Evolutionary conservation across 2,113 vertebrate species (phyloP).

Genomic region (Rhinogobius similis): DNA sequence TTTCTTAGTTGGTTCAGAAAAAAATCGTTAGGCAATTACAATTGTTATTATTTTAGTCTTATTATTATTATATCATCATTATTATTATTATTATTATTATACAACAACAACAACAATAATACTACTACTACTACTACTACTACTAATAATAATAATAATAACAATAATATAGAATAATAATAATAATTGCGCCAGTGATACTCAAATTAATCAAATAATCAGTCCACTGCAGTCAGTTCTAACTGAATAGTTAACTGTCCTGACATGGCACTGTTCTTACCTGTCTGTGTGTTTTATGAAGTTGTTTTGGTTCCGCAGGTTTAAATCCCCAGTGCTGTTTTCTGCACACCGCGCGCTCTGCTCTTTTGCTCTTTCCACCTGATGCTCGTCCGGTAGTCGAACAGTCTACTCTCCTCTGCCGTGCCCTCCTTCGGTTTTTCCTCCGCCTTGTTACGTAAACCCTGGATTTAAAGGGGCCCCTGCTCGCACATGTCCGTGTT

Average conservation of each 20-base stretch:
- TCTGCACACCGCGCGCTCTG: constrained; percentile 2
- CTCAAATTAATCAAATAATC: neutral
- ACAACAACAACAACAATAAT: too few relatives aligned
- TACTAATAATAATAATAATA: too few relatives aligned
- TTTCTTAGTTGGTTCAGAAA: too few relatives aligned
- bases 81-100: too few relatives aligned
- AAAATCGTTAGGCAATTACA: too few relatives aligned
- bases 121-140: too few relatives aligned
- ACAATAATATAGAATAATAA: too few relatives aligned
- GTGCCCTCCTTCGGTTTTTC: constrained; percentile 72
- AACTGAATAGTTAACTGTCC: neutral
- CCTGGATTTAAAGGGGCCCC: constrained; percentile 58
- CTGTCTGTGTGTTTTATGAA: constrained; percentile 16
- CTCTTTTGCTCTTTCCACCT: constrained; percentile 19
- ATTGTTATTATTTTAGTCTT: too few relatives aligned
- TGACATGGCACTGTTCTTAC: constrained; percentile 37
- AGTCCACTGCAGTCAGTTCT: neutral
- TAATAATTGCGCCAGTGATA: neutral
- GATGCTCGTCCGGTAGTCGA: constrained; percentile 22
- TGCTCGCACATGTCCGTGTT: constrained; percentile 24
- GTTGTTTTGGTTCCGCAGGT: neutral
- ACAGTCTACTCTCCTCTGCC: constrained; percentile 42
- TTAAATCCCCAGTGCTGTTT: constrained; percentile 40
- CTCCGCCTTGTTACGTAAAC: constrained; percentile 70
- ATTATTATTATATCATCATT: too few relatives aligned